Evolutionary conservation across 2,113 vertebrate genomes (phyloP), one percentile per base, ranked within the genome.

Genomic region (Heliornis fulica): DNA sequence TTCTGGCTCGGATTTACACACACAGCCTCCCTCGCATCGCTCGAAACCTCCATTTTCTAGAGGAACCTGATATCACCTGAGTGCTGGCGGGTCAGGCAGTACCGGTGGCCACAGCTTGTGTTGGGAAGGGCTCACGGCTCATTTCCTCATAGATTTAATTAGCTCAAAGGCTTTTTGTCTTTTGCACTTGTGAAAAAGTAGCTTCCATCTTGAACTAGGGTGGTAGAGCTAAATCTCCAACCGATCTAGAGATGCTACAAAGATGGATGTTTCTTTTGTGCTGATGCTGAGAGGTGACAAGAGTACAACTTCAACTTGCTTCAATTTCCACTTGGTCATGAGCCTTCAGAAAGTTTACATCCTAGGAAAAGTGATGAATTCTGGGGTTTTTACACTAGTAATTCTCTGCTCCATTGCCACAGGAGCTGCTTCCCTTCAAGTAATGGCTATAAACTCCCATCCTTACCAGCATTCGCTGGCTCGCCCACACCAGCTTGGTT

Each of bases 71-170:
- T 23, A 87, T 12, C 46, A 83, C 93, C 93, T 36, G 82, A 65
- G 80, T 17, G 53, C 89, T 57, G 96, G 85, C 91, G 28, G 96
- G 90, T 61, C 93, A 53, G 83, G 80, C 70, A 14, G 72, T 25
- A 65, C 25, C 50, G 45, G 45, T 19, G 18, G 8, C 45, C 19
- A 18, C 16, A 25, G 50, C 50, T 51, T 25, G 23, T 25, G 50
- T 15, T 51, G 50, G 50, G 23, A 51, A 51, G 50, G 50, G 50
- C 50, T 50, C 48, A 13, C 43, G 43, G 25, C 48, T 51, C 23
- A 25, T 26, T 45, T 26, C 50, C 15, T 51, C 50, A 26, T 14
- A 51, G 25, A 26, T 26, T 23, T 22, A 23, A 50, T 51, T 26
- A 51, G 26, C 50, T 51, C 50, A 26, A 51, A 51, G 25, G 50